Percentiles rank a stretch among this genome's conserved stretches.
Evolutionary conservation across 2,797 vertebrate genomes (phyloP).

Genomic region (Chromobotia macracanthus): DNA sequence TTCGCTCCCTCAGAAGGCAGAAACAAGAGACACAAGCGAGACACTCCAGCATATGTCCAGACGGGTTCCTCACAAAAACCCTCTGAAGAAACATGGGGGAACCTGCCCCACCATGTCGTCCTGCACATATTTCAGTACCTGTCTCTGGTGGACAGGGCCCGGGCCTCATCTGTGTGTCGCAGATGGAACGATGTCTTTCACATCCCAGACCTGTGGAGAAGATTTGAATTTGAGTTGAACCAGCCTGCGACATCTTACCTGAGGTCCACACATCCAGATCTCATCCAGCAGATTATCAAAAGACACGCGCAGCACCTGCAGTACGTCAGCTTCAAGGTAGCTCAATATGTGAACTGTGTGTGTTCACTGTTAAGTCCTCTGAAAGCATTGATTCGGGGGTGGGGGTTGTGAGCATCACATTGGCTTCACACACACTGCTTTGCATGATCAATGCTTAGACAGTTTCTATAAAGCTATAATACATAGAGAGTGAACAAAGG

Average conservation of each 20-base stretch:
- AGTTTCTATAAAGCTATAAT: too few relatives aligned
- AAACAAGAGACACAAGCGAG: constrained; percentile 75
- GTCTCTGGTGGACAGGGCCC: constrained; percentile 83
- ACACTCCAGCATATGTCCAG: constrained; percentile 39
- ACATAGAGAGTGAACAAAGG: too few relatives aligned
- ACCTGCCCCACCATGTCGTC: constrained; percentile 82
- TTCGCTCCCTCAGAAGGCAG: constrained; percentile 65
- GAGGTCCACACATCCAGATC: constrained; percentile 88
- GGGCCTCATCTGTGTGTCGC: constrained; percentile 83
- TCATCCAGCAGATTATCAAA: constrained; percentile 93
- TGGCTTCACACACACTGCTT: too few relatives aligned
- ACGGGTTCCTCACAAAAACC: constrained; percentile 37
- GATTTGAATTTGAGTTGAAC: constrained; percentile 90
- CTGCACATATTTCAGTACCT: constrained; percentile 85
- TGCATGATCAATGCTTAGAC: too few relatives aligned
- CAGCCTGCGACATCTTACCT: constrained; percentile 88
- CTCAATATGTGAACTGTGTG: too few relatives aligned
- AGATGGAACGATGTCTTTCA: constrained; percentile 89
- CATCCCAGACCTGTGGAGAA: constrained; percentile 88
- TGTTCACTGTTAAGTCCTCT: too few relatives aligned
- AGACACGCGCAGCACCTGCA: constrained; percentile 88
- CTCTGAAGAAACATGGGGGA: constrained; percentile 78
- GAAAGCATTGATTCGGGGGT: too few relatives aligned
- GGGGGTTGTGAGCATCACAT: too few relatives aligned
- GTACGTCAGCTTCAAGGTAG: constrained; percentile 90